Evolutionary conservation across 2,888 invertebrate species (phyloP).

Genomic region (Sisyra nigra): DNA sequence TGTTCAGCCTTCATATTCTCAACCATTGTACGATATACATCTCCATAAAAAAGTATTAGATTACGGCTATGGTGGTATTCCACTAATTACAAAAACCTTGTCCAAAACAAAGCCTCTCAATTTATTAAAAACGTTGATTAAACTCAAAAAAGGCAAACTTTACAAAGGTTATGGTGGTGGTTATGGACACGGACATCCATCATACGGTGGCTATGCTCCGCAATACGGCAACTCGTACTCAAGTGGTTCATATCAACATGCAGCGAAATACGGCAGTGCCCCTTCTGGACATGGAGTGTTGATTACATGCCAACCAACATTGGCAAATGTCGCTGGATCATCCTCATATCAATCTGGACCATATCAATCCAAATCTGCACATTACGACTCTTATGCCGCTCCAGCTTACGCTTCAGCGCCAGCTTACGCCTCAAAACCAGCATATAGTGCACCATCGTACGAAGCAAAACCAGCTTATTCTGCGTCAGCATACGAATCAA

Average conservation of each 20-base stretch:
- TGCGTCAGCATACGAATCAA: constrained; percentile 11
- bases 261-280: background rate
- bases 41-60: constrained; percentile 3
- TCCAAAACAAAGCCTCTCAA: constrained; percentile 2
- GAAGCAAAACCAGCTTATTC: constrained; percentile 9
- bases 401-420: background rate
- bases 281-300: constrained; percentile 1
- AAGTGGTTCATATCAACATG: too few relatives aligned
- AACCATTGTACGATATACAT: background rate
- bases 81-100: constrained; percentile 4
- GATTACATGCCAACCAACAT: constrained; percentile 4
- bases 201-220: too few relatives aligned
- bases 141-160: constrained; percentile 1
- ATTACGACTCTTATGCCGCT: too few relatives aligned
- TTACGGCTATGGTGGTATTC: background rate
- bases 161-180: background rate
- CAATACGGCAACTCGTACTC: too few relatives aligned
- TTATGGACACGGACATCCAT: background rate
- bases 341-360: background rate
- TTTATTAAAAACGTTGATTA: constrained; percentile 1
- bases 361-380: background rate
- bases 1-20: background rate
- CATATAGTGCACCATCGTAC: background rate
- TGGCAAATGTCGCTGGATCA: background rate
- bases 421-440: constrained; percentile 1